phyloP scores from a whole-genome alignment of 2,888 invertebrate species.

The Portevinia maculata region DNA sequence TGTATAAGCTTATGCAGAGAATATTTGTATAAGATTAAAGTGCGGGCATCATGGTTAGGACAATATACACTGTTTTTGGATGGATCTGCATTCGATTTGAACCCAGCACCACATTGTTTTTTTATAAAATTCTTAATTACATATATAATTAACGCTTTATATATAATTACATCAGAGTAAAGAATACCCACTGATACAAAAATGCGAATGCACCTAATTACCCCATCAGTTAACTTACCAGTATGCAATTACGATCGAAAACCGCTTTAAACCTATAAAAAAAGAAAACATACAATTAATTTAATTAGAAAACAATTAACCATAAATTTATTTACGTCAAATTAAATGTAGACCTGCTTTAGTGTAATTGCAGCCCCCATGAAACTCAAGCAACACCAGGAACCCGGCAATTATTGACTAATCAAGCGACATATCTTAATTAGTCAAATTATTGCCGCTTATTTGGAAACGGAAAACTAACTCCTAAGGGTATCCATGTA shows the following conservation, averaged over 20 bases:
- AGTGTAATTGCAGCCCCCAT: slow-evolving; percentile 20
- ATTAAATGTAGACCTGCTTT: slow-evolving; percentile 27
- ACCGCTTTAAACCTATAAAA: slow-evolving; percentile 66
- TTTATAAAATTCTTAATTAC: too few species aligned
- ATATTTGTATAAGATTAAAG: too few species aligned
- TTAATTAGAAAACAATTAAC: not conserved
- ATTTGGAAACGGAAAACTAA: not conserved
- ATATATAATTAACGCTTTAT: too few species aligned
- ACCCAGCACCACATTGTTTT: too few species aligned
- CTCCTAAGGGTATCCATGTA: not conserved
- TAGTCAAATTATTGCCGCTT: slow-evolving; percentile 50
- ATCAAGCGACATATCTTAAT: slow-evolving; percentile 21
- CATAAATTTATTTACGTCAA: slow-evolving; percentile 51
- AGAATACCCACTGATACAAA: slow-evolving; percentile 23
- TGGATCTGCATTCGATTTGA: not conserved
- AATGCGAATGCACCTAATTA: slow-evolving; percentile 51
- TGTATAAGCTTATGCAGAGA: too few species aligned
- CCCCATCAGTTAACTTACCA: slow-evolving; percentile 69
- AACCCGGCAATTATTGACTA: not conserved
- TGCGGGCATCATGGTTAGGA: too few species aligned
- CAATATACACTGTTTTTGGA: too few species aligned
- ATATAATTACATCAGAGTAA: too few species aligned
- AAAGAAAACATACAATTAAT: slow-evolving; percentile 33
- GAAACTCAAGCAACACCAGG: not conserved
- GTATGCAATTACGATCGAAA: slow-evolving; percentile 47